Evolutionary conservation across 2,797 vertebrate species (phyloP), one percentile per base, ranked within the genome.

Genomic region (Fundulus diaphanus): DNA sequence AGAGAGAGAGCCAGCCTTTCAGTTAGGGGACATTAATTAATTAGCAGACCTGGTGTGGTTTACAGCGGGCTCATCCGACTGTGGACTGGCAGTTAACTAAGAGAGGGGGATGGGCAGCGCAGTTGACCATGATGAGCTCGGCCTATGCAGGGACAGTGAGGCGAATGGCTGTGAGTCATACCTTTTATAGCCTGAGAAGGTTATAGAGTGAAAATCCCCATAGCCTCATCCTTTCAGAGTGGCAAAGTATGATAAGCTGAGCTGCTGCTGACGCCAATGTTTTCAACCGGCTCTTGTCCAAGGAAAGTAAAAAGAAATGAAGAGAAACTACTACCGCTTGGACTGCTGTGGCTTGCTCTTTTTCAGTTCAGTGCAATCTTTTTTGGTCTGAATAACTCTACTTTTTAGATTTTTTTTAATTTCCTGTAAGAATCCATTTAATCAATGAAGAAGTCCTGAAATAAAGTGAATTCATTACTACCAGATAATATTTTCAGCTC

Each of bases 21-120:
- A 70, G 90, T 90, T 86, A 85, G 84, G 88, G 81, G 71, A 83
- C 93, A 95, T 96, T 93, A 95, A 96, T 96, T 95, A 96, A 95
- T 96, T 91, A 96, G 92, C 79, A 92, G 90, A 82, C 78, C 89
- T 33, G 94, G 95, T 96, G 94, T 96, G 75, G 82, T 93, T 96
- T 96, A 95, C 95, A 94, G 90, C 86, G 85, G 49, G 85, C 85
- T 89, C 73, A 75, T 83, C 76, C 86, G 89, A 83, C 84, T 63
- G 66, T 81, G 88, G 63, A 86, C 86, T 85, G 85, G 84, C 88
- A 79, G 90, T 90, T 84, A 85, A 73, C 82, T 79, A 71, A 68
- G 66, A 31, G 35, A 59, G 82, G 81, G 87, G 89, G 91, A 90
- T 86, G 90, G 91, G 85, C 49, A 46, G 44, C 27, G 49, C 66